Conservation (phyloP, 2,797 vertebrate genomes). For the Pseudochirops cupreus region DNA sequence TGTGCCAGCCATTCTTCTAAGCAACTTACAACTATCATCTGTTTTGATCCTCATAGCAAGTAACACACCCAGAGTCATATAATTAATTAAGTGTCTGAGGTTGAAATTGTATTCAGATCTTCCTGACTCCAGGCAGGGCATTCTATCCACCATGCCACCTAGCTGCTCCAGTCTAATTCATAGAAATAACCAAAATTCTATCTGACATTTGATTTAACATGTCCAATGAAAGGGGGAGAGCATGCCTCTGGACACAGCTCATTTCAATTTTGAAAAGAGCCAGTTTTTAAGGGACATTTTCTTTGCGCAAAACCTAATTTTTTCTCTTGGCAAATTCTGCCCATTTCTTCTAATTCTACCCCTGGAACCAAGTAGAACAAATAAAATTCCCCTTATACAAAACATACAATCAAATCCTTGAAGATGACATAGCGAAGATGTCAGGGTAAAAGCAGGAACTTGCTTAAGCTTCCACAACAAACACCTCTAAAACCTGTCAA, state of each 20-base stretch:
- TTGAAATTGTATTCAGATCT: neutral
- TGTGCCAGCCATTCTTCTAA: neutral
- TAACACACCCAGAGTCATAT: neutral
- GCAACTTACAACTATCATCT: neutral
- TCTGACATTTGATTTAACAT: neutral
- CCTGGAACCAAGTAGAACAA: neutral
- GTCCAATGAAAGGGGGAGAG: neutral
- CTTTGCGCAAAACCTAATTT: neutral
- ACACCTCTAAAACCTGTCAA: too few relatives aligned
- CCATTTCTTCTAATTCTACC: neutral
- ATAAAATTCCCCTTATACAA: neutral
- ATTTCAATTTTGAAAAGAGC: neutral
- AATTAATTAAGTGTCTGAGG: neutral
- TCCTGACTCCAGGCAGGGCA: neutral
- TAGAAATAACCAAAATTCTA: neutral
- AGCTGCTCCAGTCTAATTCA: neutral
- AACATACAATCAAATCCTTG: neutral
- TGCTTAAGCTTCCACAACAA: too few relatives aligned
- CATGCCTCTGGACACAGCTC: neutral
- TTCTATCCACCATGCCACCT: neutral
- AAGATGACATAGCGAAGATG: neutral
- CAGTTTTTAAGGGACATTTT: neutral
- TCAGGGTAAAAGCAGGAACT: too few relatives aligned
- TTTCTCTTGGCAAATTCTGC: neutral
- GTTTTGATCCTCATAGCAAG: neutral